Base-by-base conservation (phyloP, 2,797 vertebrate species). In the Coluber constrictor region DNA sequence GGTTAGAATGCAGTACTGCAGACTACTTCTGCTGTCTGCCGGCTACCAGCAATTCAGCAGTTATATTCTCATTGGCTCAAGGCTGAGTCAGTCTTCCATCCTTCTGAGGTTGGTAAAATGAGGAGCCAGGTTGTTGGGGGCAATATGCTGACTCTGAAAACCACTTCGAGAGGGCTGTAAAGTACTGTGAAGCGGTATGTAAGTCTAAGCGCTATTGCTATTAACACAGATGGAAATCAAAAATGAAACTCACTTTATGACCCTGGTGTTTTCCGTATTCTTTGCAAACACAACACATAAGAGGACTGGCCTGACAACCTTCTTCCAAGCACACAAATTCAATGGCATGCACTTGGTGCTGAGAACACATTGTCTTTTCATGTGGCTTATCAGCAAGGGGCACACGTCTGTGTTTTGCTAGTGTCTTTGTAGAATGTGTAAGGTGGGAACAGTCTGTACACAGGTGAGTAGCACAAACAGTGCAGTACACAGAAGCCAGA, bases 271-370 rank as follows among this genome's bases (percentile, higher is more conserved):
- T 99, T 96, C 99, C 99, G 0, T 99, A 99, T 97, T 99, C 99
- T 96, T 99, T 99, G 96, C 99, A 99, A 96, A 99, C 99, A 90
- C 99, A 99, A 97, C 99, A 99, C 99, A 99, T 99, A 91, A 99
- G 98, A 0, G 99, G 98, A 83, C 98, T 99, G 0, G 98, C 96
- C 96, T 98, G 99, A 96, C 99, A 99, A 92, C 97, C 98, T 91
- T 99, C 99, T 97, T 99, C 99, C 97, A 99, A 98, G 93, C 99
- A 99, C 93, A 99, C 99, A 90, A 99, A 99, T 96, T 99, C 99
- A 93, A 99, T 99, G 96, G 99, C 99, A 93, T 99, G 99, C 93
- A 99, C 99, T 97, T 99, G 99, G 95, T 99, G 99, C 97, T 99
- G 99, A 5, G 97, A 98, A 95, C 99, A 99, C 96, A 99, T 97